Percentiles rank a stretch among this genome's conserved stretches.
These are phyloP conservation scores for Sericinus montela DNA, from an alignment of 2,888 invertebrate species.

Conservation along the genomic window DNA sequence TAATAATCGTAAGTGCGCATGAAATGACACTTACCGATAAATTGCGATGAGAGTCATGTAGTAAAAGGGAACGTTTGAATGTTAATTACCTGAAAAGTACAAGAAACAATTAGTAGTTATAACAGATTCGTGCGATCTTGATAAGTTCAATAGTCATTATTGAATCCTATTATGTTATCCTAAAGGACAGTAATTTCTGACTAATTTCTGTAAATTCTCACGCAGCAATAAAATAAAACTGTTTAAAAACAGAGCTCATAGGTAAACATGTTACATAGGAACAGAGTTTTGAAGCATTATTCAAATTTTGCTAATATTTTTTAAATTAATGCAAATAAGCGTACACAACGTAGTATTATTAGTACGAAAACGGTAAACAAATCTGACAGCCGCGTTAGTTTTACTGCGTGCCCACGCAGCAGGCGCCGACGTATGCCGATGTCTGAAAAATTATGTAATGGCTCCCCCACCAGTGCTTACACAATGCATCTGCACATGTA, in stretches of 20 bases:
- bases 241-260: too few relatives aligned
- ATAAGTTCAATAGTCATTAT: too few relatives aligned
- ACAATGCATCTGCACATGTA: background rate
- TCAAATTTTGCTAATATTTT: too few relatives aligned
- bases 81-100: conserved; percentile 75
- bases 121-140: too few relatives aligned
- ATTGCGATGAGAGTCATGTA: conserved; percentile 62
- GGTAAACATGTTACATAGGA: too few relatives aligned
- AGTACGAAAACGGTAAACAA: conserved; percentile 64
- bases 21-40: conserved; percentile 69
- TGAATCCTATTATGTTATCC: too few relatives aligned
- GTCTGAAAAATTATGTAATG: conserved; percentile 19
- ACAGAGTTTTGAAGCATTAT: too few relatives aligned
- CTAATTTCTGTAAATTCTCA: too few relatives aligned
- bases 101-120: conserved; percentile 64
- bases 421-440: conserved; percentile 15
- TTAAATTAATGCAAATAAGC: background rate
- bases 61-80: conserved; percentile 70
- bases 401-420: conserved; percentile 20
- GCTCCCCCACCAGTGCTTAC: background rate
- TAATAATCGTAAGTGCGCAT: too few relatives aligned
- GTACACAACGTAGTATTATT: conserved; percentile 37
- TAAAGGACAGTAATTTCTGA: too few relatives aligned
- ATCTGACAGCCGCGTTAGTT: conserved; percentile 55
- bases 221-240: too few relatives aligned